These are phyloP conservation scores for Linnaemya tessellans DNA, from an alignment of 2,888 invertebrate species.

Conservation along the genomic window DNA sequence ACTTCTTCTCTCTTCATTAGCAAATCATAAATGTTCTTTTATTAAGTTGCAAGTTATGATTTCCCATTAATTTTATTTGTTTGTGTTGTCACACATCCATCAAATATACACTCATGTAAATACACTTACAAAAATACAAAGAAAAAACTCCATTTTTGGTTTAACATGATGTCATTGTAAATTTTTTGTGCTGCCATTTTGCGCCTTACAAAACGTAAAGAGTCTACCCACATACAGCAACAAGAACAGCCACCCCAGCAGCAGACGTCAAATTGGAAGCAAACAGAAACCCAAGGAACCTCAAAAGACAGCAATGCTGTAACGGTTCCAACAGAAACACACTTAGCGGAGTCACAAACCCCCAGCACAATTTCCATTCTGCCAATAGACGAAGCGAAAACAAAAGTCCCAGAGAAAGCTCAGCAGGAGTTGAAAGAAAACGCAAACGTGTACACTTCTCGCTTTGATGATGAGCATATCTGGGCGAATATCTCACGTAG, in stretches of 20 bases:
- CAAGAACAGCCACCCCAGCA: slow-evolving; percentile 23
- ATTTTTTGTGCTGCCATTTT: slow-evolving; percentile 79
- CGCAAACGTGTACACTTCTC: slow-evolving; percentile 79
- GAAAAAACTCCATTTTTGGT: slow-evolving; percentile 75
- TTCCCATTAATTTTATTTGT: slow-evolving; percentile 23
- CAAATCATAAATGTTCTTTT: background rate
- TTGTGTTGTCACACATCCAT: slow-evolving; percentile 10
- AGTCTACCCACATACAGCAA: slow-evolving; percentile 25
- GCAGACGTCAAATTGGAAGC: background rate
- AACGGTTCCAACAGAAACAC: background rate
- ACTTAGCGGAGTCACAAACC: slow-evolving; percentile 11
- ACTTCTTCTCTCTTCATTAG: slow-evolving; percentile 25
- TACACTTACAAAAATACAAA: slow-evolving; percentile 56
- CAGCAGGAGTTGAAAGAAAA: slow-evolving; percentile 72
- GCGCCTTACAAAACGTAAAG: slow-evolving; percentile 44
- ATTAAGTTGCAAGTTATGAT: background rate
- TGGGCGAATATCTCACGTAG: slow-evolving; percentile 79
- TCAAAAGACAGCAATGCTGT: slow-evolving; percentile 50
- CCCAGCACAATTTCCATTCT: background rate
- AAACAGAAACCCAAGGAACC: slow-evolving; percentile 5
- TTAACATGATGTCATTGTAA: slow-evolving; percentile 81
- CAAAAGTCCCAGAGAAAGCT: background rate
- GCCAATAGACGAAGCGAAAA: background rate
- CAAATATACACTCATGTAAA: slow-evolving; percentile 40
- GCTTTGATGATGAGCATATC: slow-evolving; percentile 77